phyloP scores from a whole-genome alignment of 1,140 invertebrate genomes.

The Lordiphosa collinella region DNA sequence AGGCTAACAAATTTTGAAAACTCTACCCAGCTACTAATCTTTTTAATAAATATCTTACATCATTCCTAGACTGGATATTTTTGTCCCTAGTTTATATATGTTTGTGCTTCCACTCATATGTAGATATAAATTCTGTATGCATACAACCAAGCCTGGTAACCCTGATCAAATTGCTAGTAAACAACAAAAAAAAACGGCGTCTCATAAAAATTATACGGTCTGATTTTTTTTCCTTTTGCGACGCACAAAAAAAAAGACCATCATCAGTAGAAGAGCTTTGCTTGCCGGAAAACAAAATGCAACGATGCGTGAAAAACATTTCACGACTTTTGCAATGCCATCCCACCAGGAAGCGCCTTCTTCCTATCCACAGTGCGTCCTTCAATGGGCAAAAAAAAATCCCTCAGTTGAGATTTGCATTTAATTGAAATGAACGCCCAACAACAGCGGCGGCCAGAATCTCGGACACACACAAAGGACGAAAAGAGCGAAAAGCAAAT shows the following conservation, averaged over 20 bases:
- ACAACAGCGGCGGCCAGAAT: constrained; percentile 23
- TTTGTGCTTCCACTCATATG: no score
- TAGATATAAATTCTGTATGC: no score
- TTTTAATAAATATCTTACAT: no score
- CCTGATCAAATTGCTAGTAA: constrained; percentile 21
- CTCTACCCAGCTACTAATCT: no score
- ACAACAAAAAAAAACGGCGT: constrained; percentile 16
- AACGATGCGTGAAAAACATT: constrained; percentile 74
- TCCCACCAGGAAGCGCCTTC: constrained; percentile 15
- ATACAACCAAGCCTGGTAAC: neutral
- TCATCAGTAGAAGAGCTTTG: constrained; percentile 21
- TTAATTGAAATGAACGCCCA: constrained; percentile 72
- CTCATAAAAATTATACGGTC: constrained; percentile 47
- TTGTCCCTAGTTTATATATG: no score
- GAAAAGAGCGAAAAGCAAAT: constrained; percentile 40
- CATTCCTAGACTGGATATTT: no score
- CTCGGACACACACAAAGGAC: constrained; percentile 32
- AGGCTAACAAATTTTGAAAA: no score
- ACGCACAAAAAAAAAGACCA: constrained; percentile 4
- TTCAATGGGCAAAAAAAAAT: constrained; percentile 26
- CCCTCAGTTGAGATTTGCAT: constrained; percentile 63
- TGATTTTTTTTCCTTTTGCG: neutral
- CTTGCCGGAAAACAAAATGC: constrained; percentile 67
- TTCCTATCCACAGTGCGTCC: neutral
- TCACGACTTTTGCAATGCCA: constrained; percentile 56